Percentiles rank a stretch among this genome's conserved stretches.
Conservation (phyloP, 2,888 invertebrate species). For the Petrophora chlorosata region DNA sequence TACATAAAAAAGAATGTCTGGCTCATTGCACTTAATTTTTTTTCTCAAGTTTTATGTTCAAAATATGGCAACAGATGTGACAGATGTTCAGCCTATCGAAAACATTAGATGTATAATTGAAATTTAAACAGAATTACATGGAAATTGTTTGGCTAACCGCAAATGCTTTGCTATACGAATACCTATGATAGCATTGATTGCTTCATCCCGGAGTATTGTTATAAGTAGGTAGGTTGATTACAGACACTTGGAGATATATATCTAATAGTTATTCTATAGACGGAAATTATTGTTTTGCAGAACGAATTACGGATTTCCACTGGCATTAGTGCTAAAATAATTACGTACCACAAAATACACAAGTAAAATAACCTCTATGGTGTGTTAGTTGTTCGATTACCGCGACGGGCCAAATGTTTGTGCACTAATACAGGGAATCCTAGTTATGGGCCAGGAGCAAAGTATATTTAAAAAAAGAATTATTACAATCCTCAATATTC, state of each 20-base stretch:
- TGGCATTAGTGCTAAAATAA: background rate
- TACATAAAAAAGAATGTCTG: constrained; percentile 4
- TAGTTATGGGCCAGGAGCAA: too few relatives aligned
- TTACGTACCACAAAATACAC: too few relatives aligned
- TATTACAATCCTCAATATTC: too few relatives aligned
- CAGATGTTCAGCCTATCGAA: constrained; percentile 51
- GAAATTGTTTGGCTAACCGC: constrained; percentile 68
- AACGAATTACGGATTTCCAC: constrained; percentile 11
- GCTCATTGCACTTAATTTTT: constrained; percentile 10
- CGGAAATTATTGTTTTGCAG: background rate
- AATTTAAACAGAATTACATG: constrained; percentile 71
- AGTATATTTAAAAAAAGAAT: too few relatives aligned
- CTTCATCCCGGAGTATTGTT: constrained; percentile 33
- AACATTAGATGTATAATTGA: constrained; percentile 47
- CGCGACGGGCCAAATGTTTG: too few relatives aligned
- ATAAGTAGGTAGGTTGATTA: constrained; percentile 26
- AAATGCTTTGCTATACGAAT: constrained; percentile 53
- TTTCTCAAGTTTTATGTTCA: constrained; percentile 3
- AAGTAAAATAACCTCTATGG: too few relatives aligned
- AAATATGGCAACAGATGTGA: constrained; percentile 37
- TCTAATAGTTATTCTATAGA: too few relatives aligned
- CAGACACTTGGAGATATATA: constrained; percentile 7
- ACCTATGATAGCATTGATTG: constrained; percentile 29
- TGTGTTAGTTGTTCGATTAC: too few relatives aligned
- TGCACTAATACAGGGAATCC: too few relatives aligned